Percentiles rank a stretch among this genome's conserved stretches.
Conservation (phyloP, 2,113 vertebrate species). For the Balaenoptera acutorostrata region DNA sequence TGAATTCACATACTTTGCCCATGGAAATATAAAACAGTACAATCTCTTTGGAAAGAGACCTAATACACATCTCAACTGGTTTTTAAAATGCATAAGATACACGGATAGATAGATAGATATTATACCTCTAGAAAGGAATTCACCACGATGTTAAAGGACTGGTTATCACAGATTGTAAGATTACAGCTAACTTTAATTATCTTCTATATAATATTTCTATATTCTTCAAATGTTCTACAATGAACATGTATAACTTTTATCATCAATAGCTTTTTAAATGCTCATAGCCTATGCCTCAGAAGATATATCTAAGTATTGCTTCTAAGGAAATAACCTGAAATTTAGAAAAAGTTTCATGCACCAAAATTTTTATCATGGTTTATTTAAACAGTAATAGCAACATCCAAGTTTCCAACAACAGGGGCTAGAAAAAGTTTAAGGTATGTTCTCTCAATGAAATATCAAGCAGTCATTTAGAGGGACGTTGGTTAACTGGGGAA, state of each 20-base stretch:
- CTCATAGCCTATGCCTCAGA: background rate
- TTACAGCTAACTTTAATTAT: background rate
- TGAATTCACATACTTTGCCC: background rate
- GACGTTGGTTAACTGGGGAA: background rate
- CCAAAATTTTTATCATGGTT: background rate
- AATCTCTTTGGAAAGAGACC: background rate
- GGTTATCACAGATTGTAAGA: background rate
- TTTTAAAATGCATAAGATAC: background rate
- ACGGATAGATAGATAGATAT: background rate
- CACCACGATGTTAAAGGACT: background rate
- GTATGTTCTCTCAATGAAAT: background rate
- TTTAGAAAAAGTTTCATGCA: background rate
- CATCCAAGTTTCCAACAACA: background rate
- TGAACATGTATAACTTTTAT: background rate
- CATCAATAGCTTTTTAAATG: background rate
- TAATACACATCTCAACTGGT: background rate
- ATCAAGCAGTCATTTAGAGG: background rate
- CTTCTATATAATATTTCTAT: background rate
- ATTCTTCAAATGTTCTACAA: background rate
- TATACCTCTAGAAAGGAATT: background rate
- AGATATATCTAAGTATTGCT: background rate
- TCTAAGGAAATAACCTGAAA: background rate
- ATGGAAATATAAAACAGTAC: background rate
- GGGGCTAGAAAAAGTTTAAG: background rate
- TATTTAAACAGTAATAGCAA: background rate